These are phyloP conservation scores for Trachythela sp. DNA, from an alignment of 64 coral and sea anemone species.

Conservation along the genomic window DNA sequence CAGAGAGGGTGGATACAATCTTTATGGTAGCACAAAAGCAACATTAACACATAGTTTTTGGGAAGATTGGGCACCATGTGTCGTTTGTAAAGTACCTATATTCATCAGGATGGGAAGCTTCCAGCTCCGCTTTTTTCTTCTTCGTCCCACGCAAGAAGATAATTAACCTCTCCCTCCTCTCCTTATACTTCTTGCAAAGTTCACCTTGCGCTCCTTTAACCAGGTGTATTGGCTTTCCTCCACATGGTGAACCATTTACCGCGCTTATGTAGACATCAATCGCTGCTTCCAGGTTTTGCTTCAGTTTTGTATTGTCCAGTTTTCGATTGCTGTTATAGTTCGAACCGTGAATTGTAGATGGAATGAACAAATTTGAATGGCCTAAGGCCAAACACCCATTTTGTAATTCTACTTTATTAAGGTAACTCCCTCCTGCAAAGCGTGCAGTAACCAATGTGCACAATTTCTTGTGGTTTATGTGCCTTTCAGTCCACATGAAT, in stretches of 20 bases:
- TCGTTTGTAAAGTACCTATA: neutral
- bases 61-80: neutral
- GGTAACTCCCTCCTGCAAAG: neutral
- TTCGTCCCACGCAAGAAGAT: neutral
- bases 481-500: conserved; percentile 8
- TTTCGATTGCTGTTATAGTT: conserved; percentile 5
- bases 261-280: neutral
- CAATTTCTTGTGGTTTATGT: neutral
- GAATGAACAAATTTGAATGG: neutral
- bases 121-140: neutral
- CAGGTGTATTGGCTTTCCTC: conserved; percentile 1
- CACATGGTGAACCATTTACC: conserved; percentile 19
- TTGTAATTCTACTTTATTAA: conserved; percentile 19
- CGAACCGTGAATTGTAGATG: neutral
- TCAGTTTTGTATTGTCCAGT: neutral
- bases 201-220: neutral
- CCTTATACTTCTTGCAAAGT: neutral
- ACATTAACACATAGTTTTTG: neutral
- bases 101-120: neutral
- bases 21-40: neutral
- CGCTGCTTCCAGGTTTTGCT: neutral
- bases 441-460: neutral
- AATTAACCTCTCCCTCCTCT: neutral
- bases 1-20: too few relatives aligned
- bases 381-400: neutral